These are phyloP conservation scores for Pionites leucogaster DNA, from an alignment of 2,113 vertebrate species.

Conservation along the genomic window DNA sequence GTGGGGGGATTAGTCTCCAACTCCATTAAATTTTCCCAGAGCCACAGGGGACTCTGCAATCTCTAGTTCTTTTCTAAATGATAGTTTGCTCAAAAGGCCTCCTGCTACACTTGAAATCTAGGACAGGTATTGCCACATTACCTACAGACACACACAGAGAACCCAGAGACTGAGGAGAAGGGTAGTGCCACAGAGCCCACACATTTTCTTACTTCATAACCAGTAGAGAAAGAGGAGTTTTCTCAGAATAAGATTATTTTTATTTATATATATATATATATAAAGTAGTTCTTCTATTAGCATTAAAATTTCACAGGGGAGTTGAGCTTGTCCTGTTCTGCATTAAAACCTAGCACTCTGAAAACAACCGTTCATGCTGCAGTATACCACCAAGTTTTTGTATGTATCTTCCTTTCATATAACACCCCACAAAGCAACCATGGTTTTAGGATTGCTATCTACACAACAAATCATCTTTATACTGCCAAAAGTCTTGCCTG, in stretches of 20 bases:
- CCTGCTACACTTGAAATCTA: slow-evolving; percentile 22
- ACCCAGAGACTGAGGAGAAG: neutral
- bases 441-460: neutral
- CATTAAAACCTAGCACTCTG: neutral
- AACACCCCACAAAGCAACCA: neutral
- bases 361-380: neutral
- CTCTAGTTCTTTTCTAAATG: slow-evolving; percentile 14
- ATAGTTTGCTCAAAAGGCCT: slow-evolving; percentile 3
- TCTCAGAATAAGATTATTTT: neutral
- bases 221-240: neutral
- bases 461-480: neutral
- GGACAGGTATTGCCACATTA: neutral
- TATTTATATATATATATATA: neutral
- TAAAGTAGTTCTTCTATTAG: neutral
- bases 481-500: neutral
- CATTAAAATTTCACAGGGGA: neutral
- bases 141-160: neutral
- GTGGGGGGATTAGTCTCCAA: slow-evolving; percentile 6
- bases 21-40: slow-evolving; percentile 28
- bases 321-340: neutral
- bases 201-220: neutral
- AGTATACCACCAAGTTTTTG: neutral
- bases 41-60: neutral
- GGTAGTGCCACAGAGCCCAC: neutral
- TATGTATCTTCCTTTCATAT: neutral